phyloP scores from a whole-genome alignment of 2,888 invertebrate genomes.

The Eilema sororculum region DNA sequence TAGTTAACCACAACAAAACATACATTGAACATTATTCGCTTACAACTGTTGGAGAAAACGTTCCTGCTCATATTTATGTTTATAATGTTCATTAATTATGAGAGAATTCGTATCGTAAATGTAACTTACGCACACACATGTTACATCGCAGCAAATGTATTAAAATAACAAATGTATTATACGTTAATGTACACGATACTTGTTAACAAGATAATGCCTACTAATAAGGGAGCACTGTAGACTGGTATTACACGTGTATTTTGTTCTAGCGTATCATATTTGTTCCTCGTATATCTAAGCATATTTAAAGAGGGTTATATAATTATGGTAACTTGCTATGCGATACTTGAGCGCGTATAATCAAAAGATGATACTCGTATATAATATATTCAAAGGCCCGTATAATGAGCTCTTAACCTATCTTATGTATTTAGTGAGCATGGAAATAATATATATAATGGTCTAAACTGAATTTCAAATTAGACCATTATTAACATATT shows the following conservation, averaged over 20 bases:
- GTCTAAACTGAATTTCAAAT: too few relatives aligned
- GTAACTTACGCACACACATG: not conserved
- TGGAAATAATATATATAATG: too few relatives aligned
- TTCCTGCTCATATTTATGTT: not conserved
- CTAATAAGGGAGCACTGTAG: not conserved
- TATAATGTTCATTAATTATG: not conserved
- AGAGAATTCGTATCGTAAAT: not conserved
- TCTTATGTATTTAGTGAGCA: too few relatives aligned
- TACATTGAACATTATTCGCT: not conserved
- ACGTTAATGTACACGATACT: not conserved
- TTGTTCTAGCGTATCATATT: not conserved
- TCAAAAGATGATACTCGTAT: too few relatives aligned
- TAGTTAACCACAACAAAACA: not conserved
- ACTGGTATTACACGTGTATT: not conserved
- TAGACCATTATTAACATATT: too few relatives aligned
- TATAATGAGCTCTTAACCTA: too few relatives aligned
- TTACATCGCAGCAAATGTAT: not conserved
- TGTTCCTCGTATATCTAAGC: not conserved
- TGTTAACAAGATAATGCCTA: not conserved
- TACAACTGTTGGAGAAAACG: not conserved
- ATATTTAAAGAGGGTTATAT: too few relatives aligned
- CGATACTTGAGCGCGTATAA: not conserved
- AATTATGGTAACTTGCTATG: not conserved
- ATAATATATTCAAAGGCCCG: too few relatives aligned
- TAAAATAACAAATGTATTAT: not conserved